Conservation (phyloP, 2,888 invertebrate species). For the Kuschelorhynchus macadamiae region DNA sequence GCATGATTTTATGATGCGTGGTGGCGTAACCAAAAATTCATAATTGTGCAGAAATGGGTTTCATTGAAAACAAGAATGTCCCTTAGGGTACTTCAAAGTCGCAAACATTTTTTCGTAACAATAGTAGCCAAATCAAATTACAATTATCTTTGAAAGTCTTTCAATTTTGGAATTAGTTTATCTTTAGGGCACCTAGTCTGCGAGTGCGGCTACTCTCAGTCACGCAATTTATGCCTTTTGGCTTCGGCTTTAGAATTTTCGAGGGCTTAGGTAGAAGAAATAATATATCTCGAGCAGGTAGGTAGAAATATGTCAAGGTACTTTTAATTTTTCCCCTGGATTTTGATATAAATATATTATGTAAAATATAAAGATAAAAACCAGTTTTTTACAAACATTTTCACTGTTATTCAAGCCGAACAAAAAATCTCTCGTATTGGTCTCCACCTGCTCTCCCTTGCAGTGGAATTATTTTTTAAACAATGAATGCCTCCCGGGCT, state of each 20-base stretch:
- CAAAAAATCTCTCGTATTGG: no score
- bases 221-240: constrained; percentile 44
- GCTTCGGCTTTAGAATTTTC: constrained; percentile 31
- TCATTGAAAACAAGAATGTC: constrained; percentile 36
- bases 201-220: constrained; percentile 17
- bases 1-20: no score
- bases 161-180: constrained; percentile 37
- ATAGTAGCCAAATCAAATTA: constrained; percentile 43
- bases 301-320: constrained; percentile 10
- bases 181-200: constrained; percentile 40
- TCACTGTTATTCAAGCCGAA: no score
- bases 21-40: no score
- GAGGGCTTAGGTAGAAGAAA: constrained; percentile 31
- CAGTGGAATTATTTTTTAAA: no score
- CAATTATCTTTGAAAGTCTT: constrained; percentile 39
- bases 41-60: no score
- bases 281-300: constrained; percentile 28
- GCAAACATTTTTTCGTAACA: constrained; percentile 28
- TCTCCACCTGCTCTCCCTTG: no score
- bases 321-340: background rate
- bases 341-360: no score
- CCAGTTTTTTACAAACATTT: no score
- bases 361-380: no score
- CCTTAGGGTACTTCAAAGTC: constrained; percentile 27
- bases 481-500: no score